Evolutionary conservation across 2,888 invertebrate genomes (phyloP), one percentile per base, ranked within the genome.

Genomic region (Osmoderma eremita): DNA sequence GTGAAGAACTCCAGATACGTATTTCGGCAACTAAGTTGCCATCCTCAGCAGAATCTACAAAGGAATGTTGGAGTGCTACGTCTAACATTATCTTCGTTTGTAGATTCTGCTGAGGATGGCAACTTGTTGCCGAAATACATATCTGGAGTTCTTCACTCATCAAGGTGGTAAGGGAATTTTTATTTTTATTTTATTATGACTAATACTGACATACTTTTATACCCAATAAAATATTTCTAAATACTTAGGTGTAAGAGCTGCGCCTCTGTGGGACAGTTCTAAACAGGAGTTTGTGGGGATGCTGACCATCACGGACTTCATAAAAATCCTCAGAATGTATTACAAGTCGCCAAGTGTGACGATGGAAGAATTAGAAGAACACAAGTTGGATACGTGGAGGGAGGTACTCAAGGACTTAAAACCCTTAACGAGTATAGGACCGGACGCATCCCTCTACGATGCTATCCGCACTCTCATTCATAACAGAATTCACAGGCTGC

Each of bases 291-390:
- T 96, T 84, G 93, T 98, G 71, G 99, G 98, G 45, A 98, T 99
- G 97, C 87, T 99, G 76, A 98, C 98, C 73, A 98, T 99, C 78
- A 98, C 99, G 63, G 98, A 99, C 85, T 99, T 99, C 84, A 99
- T 99, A 79, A 95, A 97, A 84, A 98, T 98, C 78, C 88, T 99
- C 76, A 93, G 95, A 84, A 97, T 95, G 91, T 97, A 97, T 87
- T 97, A 98, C 85, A 96, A 93, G 78, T 94, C 96, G 77, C 95
- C 95, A 63, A 87, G 91, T 76, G 93, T 93, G 67, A 90, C 93
- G 75, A 97, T 98, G 94, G 97, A 97, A 77, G 97, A 98, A 83
- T 84, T 98, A 75, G 98, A 98, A 81, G 97, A 97, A 82, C 98
- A 98, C 83, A 94, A 95, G 79, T 87, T 98, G 78, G 95, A 95